A percentile compares a stretch with the other conserved stretches of the same genome.
These are phyloP conservation scores for Conus canariensis DNA, from an alignment of 2,888 invertebrate species.

Conservation along the genomic window DNA sequence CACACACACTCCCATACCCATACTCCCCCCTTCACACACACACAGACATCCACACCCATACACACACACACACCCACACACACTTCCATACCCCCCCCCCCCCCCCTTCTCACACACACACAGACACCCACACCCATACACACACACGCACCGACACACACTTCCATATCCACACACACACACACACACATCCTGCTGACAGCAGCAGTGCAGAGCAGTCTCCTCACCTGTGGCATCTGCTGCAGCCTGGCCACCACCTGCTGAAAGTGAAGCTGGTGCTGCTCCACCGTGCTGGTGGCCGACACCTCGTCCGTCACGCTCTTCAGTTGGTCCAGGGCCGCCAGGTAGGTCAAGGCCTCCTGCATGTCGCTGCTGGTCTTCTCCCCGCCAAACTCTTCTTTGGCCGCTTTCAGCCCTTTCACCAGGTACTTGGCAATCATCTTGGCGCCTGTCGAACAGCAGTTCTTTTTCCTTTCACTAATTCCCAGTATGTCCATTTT, in stretches of 20 bases:
- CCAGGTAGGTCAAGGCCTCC: constrained; percentile 69
- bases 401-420: constrained; percentile 68
- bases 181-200: too few species aligned
- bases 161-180: too few species aligned
- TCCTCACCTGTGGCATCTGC: constrained; percentile 76
- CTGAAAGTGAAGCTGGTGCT: constrained; percentile 83
- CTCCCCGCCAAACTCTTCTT: constrained; percentile 61
- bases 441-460: constrained; percentile 62
- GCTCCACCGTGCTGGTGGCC: constrained; percentile 69
- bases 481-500: background rate
- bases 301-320: constrained; percentile 67
- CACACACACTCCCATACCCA: too few species aligned
- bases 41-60: too few species aligned
- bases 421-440: constrained; percentile 70
- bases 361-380: constrained; percentile 58
- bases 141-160: too few species aligned
- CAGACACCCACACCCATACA: too few species aligned
- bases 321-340: constrained; percentile 71
- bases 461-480: constrained; percentile 60
- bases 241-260: constrained; percentile 85
- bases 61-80: too few species aligned
- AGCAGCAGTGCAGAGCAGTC: background rate
- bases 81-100: too few species aligned
- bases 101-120: too few species aligned
- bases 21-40: too few species aligned